A percentile compares a stretch with the other conserved stretches of the same genome.
These are phyloP conservation scores for Ficedula albicollis DNA, from an alignment of 2,797 vertebrate genomes.

Conservation along the genomic window DNA sequence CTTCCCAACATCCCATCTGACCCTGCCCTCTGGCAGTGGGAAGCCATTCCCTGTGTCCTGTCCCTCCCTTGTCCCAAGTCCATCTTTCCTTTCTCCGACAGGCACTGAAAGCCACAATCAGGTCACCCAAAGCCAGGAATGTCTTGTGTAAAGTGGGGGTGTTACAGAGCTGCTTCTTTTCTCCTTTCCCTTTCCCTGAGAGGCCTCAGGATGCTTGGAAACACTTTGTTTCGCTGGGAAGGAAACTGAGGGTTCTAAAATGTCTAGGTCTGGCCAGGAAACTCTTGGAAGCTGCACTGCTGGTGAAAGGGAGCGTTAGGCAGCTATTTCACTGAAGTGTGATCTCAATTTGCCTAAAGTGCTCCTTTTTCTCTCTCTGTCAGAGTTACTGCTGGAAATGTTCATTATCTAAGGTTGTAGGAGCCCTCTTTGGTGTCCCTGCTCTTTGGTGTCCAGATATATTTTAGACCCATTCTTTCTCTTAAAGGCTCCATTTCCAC, in stretches of 20 bases:
- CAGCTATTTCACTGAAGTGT: not conserved
- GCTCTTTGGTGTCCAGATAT: not conserved
- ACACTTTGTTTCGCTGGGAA: not conserved
- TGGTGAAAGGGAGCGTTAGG: not conserved
- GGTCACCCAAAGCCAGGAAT: not conserved
- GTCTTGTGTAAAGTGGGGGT: not conserved
- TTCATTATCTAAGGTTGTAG: not conserved
- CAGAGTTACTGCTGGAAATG: not conserved
- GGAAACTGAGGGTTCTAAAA: not conserved
- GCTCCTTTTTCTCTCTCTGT: not conserved
- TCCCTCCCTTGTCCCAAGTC: not conserved
- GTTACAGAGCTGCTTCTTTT: not conserved
- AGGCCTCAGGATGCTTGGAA: not conserved
- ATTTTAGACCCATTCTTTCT: not conserved
- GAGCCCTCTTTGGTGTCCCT: not conserved
- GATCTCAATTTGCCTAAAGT: not conserved
- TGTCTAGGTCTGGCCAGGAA: not conserved
- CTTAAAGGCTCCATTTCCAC: not conserved
- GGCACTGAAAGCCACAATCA: fast-evolving
- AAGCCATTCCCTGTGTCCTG: not conserved
- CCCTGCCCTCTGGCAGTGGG: not conserved
- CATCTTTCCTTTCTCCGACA: not conserved
- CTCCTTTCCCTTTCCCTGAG: not conserved
- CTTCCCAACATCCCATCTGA: fast-evolving
- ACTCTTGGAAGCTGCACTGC: not conserved